phyloP scores from a whole-genome alignment of 2,888 invertebrate species.

The Campopleginae sp. region DNA sequence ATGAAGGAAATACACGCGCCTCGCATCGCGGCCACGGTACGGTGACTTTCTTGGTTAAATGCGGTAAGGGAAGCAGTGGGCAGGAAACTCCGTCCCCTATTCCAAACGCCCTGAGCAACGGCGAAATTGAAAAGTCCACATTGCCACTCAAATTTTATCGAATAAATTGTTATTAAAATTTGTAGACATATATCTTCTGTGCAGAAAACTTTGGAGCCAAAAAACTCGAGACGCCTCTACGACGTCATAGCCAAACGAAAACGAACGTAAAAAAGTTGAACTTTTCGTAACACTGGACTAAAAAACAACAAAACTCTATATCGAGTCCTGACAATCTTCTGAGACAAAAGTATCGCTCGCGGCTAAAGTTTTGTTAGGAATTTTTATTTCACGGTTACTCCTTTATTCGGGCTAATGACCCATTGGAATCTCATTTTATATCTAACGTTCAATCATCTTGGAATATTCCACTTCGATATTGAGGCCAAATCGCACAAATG shows the following conservation, averaged over 20 bases:
- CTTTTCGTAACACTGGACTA: background rate
- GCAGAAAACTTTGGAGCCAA: background rate
- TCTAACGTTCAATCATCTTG: background rate
- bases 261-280: background rate
- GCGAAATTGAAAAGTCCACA: conserved; percentile 42
- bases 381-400: background rate
- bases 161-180: conserved; percentile 12
- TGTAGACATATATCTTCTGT: background rate
- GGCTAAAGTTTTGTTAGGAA: background rate
- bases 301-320: background rate
- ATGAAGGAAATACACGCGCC: conserved; percentile 30
- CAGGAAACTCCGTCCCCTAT: conserved; percentile 12
- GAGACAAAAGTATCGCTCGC: background rate
- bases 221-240: background rate
- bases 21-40: conserved; percentile 1
- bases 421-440: background rate
- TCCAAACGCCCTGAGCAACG: conserved; percentile 24
- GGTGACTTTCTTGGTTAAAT: conserved; percentile 48
- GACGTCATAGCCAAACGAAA: background rate
- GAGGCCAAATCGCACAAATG: background rate
- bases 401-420: background rate
- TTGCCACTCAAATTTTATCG: conserved; percentile 13
- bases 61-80: conserved; percentile 32
- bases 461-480: background rate
- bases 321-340: background rate